Conservation (phyloP, 1,140 invertebrate genomes). For the Copidosoma floridanum region DNA sequence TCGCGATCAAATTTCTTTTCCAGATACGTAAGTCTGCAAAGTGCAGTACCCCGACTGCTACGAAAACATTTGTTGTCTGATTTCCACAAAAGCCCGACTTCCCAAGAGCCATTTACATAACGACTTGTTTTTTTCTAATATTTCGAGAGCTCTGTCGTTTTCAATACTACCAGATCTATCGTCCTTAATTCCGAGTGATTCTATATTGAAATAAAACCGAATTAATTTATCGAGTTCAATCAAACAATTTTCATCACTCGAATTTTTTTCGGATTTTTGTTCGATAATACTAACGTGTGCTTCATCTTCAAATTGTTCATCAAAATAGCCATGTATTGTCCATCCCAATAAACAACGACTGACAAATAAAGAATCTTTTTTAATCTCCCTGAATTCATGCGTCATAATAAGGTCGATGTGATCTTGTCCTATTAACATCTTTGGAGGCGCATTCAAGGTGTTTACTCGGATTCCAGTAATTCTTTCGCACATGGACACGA, state of each 20-base stretch:
- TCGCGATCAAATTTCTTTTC: constrained; percentile 25
- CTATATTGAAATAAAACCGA: no score
- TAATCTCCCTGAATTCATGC: neutral
- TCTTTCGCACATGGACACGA: no score
- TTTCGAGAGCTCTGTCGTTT: neutral
- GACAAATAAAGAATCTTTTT: neutral
- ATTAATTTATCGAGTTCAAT: no score
- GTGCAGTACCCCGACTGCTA: neutral
- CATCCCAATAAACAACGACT: neutral
- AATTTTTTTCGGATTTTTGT: no score
- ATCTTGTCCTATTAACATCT: constrained; percentile 17
- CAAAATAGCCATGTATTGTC: neutral
- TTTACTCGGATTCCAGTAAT: no score
- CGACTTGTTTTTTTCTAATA: neutral
- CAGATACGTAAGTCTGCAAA: constrained; percentile 9
- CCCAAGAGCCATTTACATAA: constrained; percentile 7
- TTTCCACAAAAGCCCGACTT: constrained; percentile 32
- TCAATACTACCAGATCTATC: neutral
- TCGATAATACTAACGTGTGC: no score
- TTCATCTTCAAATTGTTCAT: no score
- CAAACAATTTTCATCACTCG: no score
- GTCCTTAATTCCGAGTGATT: no score
- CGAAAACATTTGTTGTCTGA: neutral
- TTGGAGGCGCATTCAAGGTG: neutral
- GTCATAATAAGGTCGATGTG: constrained; percentile 7